Percentiles rank a stretch among this genome's conserved stretches.
These are phyloP conservation scores for Istiophorus platypterus DNA, from an alignment of 2,113 vertebrate species.

Conservation along the genomic window DNA sequence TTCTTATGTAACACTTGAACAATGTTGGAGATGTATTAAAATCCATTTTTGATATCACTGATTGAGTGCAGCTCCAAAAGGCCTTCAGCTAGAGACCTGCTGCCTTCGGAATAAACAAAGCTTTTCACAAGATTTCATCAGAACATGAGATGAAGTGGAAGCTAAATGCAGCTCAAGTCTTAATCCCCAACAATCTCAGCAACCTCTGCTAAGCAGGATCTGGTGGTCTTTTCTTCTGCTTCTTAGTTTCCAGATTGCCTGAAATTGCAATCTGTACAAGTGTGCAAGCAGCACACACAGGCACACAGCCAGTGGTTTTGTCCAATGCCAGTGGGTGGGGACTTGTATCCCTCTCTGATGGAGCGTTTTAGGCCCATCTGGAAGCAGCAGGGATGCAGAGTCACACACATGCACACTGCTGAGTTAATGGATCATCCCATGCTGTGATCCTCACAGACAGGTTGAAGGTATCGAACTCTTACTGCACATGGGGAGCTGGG, in stretches of 20 bases:
- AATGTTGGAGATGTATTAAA: not conserved
- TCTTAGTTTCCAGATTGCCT: constrained; percentile 43
- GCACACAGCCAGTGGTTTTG: constrained; percentile 23
- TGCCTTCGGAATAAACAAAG: constrained; percentile 38
- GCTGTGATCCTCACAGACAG: constrained; percentile 60
- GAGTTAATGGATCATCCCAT: constrained; percentile 72
- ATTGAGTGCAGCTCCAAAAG: constrained; percentile 18
- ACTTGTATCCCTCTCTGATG: constrained; percentile 39
- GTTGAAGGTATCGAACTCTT: constrained; percentile 63
- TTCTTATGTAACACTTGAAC: not conserved
- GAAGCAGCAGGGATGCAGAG: constrained; percentile 65
- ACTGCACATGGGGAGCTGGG: constrained; percentile 36
- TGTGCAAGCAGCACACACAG: constrained; percentile 18
- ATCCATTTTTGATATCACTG: constrained; percentile 3
- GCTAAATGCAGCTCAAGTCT: constrained; percentile 41
- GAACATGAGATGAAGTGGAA: constrained; percentile 30
- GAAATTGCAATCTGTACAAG: constrained; percentile 35
- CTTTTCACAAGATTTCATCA: constrained; percentile 62
- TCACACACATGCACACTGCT: constrained; percentile 60
- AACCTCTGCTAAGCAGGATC: constrained; percentile 21
- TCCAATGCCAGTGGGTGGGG: constrained; percentile 43
- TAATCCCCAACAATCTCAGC: constrained; percentile 22
- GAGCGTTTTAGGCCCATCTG: constrained; percentile 53
- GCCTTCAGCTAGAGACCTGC: not conserved
- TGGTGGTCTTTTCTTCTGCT: constrained; percentile 10